Evolutionary conservation across 2,888 invertebrate genomes (phyloP), one percentile per base, ranked within the genome.

Genomic region (Rhingia campestris): DNA sequence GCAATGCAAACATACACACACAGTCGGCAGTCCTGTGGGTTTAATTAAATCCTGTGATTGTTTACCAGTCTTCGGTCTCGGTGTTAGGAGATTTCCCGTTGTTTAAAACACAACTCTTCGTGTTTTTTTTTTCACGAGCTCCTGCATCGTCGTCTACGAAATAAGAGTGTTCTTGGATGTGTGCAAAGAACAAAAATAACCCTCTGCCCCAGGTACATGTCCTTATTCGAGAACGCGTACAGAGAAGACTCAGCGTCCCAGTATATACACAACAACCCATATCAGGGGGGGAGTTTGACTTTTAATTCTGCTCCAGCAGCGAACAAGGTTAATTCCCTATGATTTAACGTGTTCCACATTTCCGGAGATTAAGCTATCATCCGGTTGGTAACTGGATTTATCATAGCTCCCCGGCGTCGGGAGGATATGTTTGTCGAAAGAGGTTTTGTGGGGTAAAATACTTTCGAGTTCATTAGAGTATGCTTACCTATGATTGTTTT

Each of bases 341-440:
- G 82, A 84, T 84, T 84, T 84, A 79, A 74, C 82, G 79, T 84
- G 82, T 84, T 80, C 82, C 82, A 84, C 82, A 84, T 84, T 84
- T 84, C 82, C 82, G 79, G 82, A 80, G 82, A 84, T 84, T 84
- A 84, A 84, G 79, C 82, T 84, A 84, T 84, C 82, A 84, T 84
- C 82, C 82, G 82, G 79, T 80, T 80, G 69, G 82, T 79, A 80
- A 84, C 82, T 74, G 79, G 82, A 80, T 84, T 84, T 84, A 80
- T 80, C 80, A 84, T 79, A 74, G 74, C 79, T 74, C 43, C 47
- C 61, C 72, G 66, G 53, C 61, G 54, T 9, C 12, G 51, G 35
- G 14, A 30, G 70, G 58, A 5, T 58, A 43, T 22, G 45, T 30
- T 5, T 58, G 72, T 43, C 37, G 41, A 7, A 14, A 9, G 56